Percentiles rank a stretch among this genome's conserved stretches.
phyloP scores from a whole-genome alignment of 2,113 vertebrate species.

The Tinamus guttatus region DNA sequence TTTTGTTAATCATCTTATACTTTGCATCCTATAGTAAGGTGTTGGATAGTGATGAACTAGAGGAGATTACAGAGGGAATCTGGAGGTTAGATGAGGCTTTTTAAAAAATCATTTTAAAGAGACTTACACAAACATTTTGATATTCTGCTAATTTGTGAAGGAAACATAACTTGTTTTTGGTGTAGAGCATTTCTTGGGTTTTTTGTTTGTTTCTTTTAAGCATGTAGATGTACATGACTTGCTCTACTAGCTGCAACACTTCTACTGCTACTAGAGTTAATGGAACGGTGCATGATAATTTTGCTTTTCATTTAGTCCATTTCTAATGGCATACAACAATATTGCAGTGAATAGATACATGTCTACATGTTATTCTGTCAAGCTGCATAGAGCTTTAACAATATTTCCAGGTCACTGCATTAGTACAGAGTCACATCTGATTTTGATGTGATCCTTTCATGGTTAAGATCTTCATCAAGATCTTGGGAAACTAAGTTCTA shows the following conservation, averaged over 20 bases:
- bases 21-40: not conserved
- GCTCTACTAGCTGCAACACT: not conserved
- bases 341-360: not conserved
- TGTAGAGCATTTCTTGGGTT: not conserved
- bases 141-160: not conserved
- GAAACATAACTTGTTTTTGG: not conserved
- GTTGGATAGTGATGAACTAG: not conserved
- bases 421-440: not conserved
- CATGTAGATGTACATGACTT: not conserved
- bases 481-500: not conserved
- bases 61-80: not conserved
- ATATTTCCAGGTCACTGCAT: not conserved
- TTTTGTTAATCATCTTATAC: not conserved
- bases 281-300: not conserved
- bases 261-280: not conserved
- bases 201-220: fast-evolving
- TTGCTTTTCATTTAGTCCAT: not conserved
- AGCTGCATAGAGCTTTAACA: not conserved
- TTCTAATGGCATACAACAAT: not conserved
- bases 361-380: not conserved
- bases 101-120: not conserved
- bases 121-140: not conserved
- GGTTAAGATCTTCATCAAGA: not conserved
- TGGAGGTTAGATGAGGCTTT: not conserved
- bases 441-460: not conserved